A percentile compares a stretch with the other conserved stretches of the same genome.
These are phyloP conservation scores for Melinopterus prodromus DNA, from an alignment of 2,888 invertebrate genomes.

Conservation along the genomic window DNA sequence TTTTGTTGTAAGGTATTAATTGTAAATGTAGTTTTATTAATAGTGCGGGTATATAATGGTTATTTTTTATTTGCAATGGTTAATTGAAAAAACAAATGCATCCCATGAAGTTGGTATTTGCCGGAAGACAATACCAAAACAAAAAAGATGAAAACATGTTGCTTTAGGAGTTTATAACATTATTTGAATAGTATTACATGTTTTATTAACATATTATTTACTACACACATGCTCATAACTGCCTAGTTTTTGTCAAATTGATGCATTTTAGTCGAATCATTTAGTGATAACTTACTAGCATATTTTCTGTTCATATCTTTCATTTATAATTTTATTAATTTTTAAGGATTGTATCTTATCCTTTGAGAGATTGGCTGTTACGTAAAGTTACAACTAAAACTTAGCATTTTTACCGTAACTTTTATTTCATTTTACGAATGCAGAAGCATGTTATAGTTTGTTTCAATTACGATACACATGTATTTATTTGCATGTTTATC, in stretches of 20 bases:
- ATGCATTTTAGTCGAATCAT: background rate
- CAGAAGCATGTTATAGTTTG: background rate
- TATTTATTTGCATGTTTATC: background rate
- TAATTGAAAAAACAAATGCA: background rate
- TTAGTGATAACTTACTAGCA: background rate
- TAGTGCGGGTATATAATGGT: background rate
- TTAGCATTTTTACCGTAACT: background rate
- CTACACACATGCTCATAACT: background rate
- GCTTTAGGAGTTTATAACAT: background rate
- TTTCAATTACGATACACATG: background rate
- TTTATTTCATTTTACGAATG: background rate
- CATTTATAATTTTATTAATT: background rate
- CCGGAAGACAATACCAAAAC: too few species aligned
- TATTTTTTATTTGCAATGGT: background rate
- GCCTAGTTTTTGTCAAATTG: slow-evolving; percentile 4
- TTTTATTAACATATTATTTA: background rate
- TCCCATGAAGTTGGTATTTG: background rate
- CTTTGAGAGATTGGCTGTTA: background rate
- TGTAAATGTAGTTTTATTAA: background rate
- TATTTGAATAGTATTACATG: background rate
- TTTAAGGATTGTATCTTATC: background rate
- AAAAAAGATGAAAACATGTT: background rate
- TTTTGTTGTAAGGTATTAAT: background rate
- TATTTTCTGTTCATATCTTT: background rate
- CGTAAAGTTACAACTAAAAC: background rate